Evolutionary conservation across 2,797 vertebrate genomes (phyloP).

Genomic region (Crax fasciolata): DNA sequence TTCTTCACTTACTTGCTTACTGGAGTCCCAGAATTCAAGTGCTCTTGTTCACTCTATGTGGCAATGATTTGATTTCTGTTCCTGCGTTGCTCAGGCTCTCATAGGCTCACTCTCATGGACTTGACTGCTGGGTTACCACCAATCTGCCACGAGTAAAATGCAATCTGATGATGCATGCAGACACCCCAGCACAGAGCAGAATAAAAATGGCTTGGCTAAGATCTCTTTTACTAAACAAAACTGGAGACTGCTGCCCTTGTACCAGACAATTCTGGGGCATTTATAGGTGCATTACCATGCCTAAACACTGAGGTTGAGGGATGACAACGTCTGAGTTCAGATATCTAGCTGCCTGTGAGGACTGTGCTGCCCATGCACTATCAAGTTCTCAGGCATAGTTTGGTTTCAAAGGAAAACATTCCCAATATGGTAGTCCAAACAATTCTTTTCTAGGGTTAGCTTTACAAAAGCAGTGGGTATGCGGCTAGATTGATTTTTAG

Average conservation of each 20-base stretch:
- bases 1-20: constrained; percentile 21
- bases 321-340: not conserved
- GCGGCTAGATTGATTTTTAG: not conserved
- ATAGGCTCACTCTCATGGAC: not conserved
- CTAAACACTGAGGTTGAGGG: not conserved
- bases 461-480: not conserved
- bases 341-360: not conserved
- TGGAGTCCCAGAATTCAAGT: constrained; percentile 31
- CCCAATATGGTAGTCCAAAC: not conserved
- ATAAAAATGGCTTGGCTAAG: not conserved
- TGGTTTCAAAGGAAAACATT: not conserved
- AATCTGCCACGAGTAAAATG: constrained; percentile 19
- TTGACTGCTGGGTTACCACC: constrained; percentile 54
- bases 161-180: constrained; percentile 12
- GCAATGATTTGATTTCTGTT: constrained; percentile 62
- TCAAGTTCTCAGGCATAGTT: not conserved
- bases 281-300: not conserved
- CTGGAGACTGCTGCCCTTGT: not conserved
- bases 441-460: not conserved
- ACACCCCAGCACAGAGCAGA: not conserved
- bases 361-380: not conserved
- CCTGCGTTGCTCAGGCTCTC: not conserved
- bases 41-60: not conserved
- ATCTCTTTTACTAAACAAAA: not conserved
- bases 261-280: not conserved